Evolutionary conservation across 2,888 invertebrate species (phyloP).

Genomic region (Amphimallon solstitiale): DNA sequence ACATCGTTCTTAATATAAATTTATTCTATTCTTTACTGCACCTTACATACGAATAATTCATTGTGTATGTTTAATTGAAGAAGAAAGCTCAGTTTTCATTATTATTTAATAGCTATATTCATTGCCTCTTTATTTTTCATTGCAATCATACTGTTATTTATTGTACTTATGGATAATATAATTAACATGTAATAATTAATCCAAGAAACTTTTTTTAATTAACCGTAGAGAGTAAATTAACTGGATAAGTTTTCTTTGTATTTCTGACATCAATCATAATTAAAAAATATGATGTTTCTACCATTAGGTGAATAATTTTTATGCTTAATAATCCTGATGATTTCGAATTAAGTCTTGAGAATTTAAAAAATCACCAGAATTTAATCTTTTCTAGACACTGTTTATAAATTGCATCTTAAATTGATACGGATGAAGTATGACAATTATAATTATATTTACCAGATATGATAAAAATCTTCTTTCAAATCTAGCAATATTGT

Average conservation of each 20-base stretch:
- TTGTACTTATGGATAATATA: not conserved
- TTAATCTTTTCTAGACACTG: constrained; percentile 5
- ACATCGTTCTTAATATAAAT: no score
- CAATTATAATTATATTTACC: no score
- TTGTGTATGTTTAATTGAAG: no score
- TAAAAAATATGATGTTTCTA: constrained; percentile 13
- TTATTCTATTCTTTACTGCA: no score
- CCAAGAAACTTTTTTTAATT: constrained; percentile 29
- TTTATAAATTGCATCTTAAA: constrained; percentile 33
- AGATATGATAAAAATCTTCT: no score
- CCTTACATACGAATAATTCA: no score
- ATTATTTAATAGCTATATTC: no score
- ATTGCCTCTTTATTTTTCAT: no score
- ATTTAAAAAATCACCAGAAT: constrained; percentile 40
- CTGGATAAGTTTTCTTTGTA: constrained; percentile 34
- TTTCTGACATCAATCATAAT: constrained; percentile 39
- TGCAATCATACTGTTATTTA: no score
- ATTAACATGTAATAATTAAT: constrained; percentile 8
- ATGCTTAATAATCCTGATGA: constrained; percentile 48
- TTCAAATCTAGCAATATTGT: no score
- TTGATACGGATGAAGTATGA: constrained; percentile 1
- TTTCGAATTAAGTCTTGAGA: constrained; percentile 49
- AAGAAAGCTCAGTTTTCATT: no score
- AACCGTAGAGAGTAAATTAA: constrained; percentile 25
- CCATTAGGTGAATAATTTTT: constrained; percentile 38